Base-by-base conservation (phyloP, 2,113 vertebrate genomes). In the Reinhardtius hippoglossoides region DNA sequence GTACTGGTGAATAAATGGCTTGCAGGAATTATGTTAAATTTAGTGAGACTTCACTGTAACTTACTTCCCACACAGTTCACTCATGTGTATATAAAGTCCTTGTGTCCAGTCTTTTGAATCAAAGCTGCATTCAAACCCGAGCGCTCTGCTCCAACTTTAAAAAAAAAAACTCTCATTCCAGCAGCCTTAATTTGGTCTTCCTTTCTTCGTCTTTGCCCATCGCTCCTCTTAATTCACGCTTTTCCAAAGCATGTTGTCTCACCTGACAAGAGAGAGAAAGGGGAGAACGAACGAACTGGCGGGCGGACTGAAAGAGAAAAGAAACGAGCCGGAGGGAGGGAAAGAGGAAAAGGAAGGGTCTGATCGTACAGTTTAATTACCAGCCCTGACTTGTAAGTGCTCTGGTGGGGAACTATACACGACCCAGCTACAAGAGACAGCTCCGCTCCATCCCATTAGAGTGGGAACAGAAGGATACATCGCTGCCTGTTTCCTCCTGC, bases 331-430 rank as follows among this genome's bases (percentile, higher is more conserved):
- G 57, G 61, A 73, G 50, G 50, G 55, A 55, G 46, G 55, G 54
- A 74, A 50, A 57, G 65, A 62, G 81, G 46, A 62, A 24, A 68
- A 15, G 54, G 66, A 71, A 74, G 69, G 35, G 79, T 76, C 81
- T 84, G 88, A 89, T 93, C 60, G 89, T 94, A 94, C 89, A 92
- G 92, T 95, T 95, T 95, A 95, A 95, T 95, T 94, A 94, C 93
- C 92, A 86, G 81, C 54, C 71, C 92, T 93, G 93, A 91, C 94
- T 94, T 94, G 91, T 93, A 94, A 93, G 90, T 94, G 92, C 92
- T 94, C 80, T 89, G 92, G 92, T 92, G 91, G 88, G 92, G 91
- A 95, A 94, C 93, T 93, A 42, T 42, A 92, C 91, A 92, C 87
- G 81, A 89, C 85, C 88, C 64, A 79, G 92, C 87, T 92, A 90